phyloP scores from a whole-genome alignment of 1,140 invertebrate species.

The Zaprionus gabonicus region DNA sequence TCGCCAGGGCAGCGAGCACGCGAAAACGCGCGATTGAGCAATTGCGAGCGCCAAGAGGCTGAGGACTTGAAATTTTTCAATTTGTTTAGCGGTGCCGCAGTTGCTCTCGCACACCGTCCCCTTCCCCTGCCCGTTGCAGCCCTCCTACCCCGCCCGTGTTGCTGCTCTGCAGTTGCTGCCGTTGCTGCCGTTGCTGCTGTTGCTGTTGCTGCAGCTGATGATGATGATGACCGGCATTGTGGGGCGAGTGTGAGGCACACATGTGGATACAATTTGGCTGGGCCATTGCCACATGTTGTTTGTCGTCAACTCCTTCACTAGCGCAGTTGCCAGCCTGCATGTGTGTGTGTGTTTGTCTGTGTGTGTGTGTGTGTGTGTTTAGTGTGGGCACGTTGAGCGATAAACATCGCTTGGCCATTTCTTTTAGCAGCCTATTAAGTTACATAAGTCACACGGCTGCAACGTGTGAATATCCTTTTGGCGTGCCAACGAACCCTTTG shows the following conservation, averaged over 20 bases:
- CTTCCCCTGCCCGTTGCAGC: not conserved
- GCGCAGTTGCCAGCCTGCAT: constrained; percentile 7
- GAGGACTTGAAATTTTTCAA: constrained; percentile 81
- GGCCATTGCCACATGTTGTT: constrained; percentile 60
- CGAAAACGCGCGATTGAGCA: constrained; percentile 77
- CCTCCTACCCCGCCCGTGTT: constrained; percentile 20
- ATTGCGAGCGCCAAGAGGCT: constrained; percentile 76
- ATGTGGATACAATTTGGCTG: constrained; percentile 78
- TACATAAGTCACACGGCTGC: constrained; percentile 70
- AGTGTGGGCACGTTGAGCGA: constrained; percentile 56
- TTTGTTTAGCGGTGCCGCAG: constrained; percentile 63
- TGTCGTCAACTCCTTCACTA: constrained; percentile 50
- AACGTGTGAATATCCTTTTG: constrained; percentile 75
- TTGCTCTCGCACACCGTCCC: not conserved
- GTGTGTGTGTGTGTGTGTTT: constrained; percentile 24
- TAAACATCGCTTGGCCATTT: constrained; percentile 74
- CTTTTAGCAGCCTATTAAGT: constrained; percentile 78
- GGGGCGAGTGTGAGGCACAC: constrained; percentile 60
- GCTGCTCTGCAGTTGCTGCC: constrained; percentile 21
- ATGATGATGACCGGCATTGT: constrained; percentile 56
- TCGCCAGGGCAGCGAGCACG: constrained; percentile 46
- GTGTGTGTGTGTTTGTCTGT: constrained; percentile 34
- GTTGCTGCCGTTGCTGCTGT: constrained; percentile 15
- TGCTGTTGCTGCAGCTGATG: constrained; percentile 47
- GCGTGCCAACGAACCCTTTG: constrained; percentile 75